These are phyloP conservation scores for Melozone crissalis DNA, from an alignment of 2,113 vertebrate genomes.

Conservation along the genomic window DNA sequence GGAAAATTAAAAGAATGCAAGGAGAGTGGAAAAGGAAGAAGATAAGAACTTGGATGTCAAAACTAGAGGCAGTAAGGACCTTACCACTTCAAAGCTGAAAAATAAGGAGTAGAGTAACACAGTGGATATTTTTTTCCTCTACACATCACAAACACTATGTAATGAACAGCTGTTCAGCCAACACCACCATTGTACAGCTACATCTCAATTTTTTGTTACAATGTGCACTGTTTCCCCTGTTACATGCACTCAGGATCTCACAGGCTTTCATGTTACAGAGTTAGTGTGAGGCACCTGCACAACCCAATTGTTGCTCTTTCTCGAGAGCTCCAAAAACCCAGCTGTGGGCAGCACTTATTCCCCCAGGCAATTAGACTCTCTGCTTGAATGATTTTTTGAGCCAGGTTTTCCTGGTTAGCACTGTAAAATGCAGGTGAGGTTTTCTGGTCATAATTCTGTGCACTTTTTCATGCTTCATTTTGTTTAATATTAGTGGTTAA, in stretches of 20 bases:
- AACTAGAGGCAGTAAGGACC: not conserved
- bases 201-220: not conserved
- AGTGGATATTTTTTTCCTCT: not conserved
- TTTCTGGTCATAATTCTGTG: not conserved
- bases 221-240: not conserved
- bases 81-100: not conserved
- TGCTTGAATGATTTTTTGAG: not conserved
- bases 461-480: not conserved
- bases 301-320: not conserved
- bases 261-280: not conserved
- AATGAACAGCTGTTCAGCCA: not conserved
- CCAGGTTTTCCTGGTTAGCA: not conserved
- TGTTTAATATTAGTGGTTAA: not conserved
- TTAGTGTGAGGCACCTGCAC: fast-evolving
- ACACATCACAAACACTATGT: fast-evolving
- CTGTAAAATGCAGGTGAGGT: not conserved
- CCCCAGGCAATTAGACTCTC: not conserved
- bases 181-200: not conserved
- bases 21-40: not conserved
- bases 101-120: not conserved
- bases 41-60: not conserved
- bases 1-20: not conserved
- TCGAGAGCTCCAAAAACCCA: not conserved
- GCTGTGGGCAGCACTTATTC: not conserved
- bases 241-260: not conserved